Conservation (phyloP, 2,113 vertebrate species). For the Meles meles region DNA sequence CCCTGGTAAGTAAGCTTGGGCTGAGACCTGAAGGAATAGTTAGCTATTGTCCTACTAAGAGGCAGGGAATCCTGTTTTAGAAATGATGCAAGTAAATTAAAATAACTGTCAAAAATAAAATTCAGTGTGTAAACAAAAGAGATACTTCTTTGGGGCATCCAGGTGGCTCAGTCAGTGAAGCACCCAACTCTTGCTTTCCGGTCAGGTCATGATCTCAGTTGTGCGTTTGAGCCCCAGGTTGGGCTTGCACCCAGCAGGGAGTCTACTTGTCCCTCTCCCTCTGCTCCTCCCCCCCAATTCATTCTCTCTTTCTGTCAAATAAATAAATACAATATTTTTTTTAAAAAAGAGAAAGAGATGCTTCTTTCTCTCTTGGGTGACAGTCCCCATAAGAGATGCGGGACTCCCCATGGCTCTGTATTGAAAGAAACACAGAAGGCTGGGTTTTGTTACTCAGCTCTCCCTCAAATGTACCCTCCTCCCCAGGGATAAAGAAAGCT, state of each 20-base stretch:
- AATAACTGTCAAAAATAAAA: not conserved
- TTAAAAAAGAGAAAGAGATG: not conserved
- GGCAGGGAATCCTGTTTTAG: too few relatives aligned
- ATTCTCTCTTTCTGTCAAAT: not conserved
- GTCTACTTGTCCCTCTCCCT: not conserved
- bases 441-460: not conserved
- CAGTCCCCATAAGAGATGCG: not conserved
- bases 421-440: not conserved
- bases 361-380: not conserved
- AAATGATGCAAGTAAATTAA: not conserved
- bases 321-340: not conserved
- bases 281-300: not conserved
- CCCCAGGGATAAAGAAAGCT: not conserved
- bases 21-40: not conserved
- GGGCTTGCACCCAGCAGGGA: not conserved
- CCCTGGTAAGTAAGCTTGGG: not conserved
- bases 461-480: not conserved
- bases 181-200: not conserved
- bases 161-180: not conserved
- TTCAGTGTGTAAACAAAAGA: not conserved
- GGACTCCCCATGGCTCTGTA: not conserved
- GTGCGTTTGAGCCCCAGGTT: not conserved
- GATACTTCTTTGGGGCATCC: not conserved
- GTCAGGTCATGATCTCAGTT: not conserved
- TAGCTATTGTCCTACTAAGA: not conserved